Conservation (phyloP, 2,113 vertebrate genomes). For the Cacatua alba region DNA sequence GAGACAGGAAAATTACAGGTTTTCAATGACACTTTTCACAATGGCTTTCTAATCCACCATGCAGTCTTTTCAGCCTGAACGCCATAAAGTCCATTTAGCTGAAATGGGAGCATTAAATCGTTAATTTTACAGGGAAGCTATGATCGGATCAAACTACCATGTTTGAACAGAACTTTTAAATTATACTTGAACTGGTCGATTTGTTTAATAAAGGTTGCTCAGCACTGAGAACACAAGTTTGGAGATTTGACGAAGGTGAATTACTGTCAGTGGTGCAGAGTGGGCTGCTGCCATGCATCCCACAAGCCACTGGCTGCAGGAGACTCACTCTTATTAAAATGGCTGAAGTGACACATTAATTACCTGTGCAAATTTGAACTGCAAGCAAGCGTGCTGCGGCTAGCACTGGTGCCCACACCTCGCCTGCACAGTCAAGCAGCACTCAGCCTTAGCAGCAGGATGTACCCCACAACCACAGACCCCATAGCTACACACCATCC, state of each 20-base stretch:
- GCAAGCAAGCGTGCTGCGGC: background rate
- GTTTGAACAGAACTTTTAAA: slow-evolving; percentile 56
- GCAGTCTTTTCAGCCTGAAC: background rate
- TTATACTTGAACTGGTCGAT: slow-evolving; percentile 14
- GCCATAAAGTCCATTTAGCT: background rate
- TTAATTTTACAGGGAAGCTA: slow-evolving; percentile 32
- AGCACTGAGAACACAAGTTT: background rate
- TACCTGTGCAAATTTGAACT: background rate
- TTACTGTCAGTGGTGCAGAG: background rate
- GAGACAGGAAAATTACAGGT: slow-evolving; percentile 46
- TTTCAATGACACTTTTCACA: slow-evolving; percentile 11
- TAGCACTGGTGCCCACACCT: fast-evolving
- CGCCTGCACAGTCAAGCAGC: background rate
- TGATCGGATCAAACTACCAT: background rate
- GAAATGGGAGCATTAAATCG: slow-evolving; percentile 54
- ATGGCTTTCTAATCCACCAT: slow-evolving; percentile 8
- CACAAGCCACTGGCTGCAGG: background rate
- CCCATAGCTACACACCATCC: background rate
- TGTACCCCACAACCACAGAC: fast-evolving
- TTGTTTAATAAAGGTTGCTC: slow-evolving; percentile 45
- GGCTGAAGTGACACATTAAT: background rate
- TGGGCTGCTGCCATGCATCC: background rate
- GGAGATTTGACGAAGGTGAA: background rate
- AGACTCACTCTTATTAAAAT: background rate
- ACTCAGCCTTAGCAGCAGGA: background rate